Base-by-base conservation (phyloP, 2,797 vertebrate genomes). In the Lateolabrax maculatus region DNA sequence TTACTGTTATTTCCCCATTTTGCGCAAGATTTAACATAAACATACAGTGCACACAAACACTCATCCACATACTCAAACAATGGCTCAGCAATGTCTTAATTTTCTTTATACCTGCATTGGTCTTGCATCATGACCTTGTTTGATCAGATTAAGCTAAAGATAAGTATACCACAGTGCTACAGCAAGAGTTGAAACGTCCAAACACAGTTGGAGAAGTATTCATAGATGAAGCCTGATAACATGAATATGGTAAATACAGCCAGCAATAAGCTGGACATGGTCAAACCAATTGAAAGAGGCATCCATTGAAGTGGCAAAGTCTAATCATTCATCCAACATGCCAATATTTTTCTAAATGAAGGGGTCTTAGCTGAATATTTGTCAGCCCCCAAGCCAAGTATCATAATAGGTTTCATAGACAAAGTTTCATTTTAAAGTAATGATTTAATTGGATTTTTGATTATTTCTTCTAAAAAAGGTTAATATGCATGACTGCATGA, bases 71-170 rank as follows among this genome's bases (percentile, higher is more conserved):
- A 18, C 39, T 41, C 37, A 27, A 51, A 63, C 44, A 51, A 36
- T 36, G 36, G 39, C 79, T 71, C 43, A 58, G 74, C 56, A 66
- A 61, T 37, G 58, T 41, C 41, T 34, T 23, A 43, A 44, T 62
- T 12, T 56, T 56, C 44, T 56, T 51, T 43, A 23, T 7, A 41
- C 29, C 36, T 34, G 48, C 49, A 48, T 5, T 39, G 46, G 27
- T 34, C 21, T 48, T 29, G 64, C 49, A 70, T 71, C 31, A 25
- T 41, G 57, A 68, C 67, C 71, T 56, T 78, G 46, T 79, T 55
- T 81, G 55, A 75, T 74, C 43, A 53, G 19, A 70, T 73, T 48
- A 12, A 18, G 41, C 76, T 82, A 75, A 68, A 77, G 82, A 82
- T 58, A 79, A 41, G 9, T 37, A 15, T n/a, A 52, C 19, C 58